Evolutionary conservation across 2,888 invertebrate genomes (phyloP).

Genomic region (Neria commutata): DNA sequence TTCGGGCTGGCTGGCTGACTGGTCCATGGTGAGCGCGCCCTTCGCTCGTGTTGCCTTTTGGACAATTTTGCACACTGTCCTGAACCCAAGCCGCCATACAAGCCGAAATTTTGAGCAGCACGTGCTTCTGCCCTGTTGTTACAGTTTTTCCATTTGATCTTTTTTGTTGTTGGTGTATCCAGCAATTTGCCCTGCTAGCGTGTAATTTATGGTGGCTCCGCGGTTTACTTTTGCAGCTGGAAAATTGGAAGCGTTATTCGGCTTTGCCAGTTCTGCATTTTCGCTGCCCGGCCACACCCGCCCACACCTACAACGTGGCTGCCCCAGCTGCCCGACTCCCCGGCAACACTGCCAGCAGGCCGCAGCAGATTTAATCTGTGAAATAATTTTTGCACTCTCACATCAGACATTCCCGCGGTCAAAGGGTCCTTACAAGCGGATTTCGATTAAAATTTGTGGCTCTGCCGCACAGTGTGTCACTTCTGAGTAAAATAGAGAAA

Average conservation of each 20-base stretch:
- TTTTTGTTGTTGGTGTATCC: background rate
- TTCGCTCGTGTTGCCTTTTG: background rate
- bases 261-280: too few species aligned
- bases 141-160: background rate
- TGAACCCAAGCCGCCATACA: too few species aligned
- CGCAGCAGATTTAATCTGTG: slow-evolving; percentile 21
- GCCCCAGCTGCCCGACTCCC: slow-evolving; percentile 9
- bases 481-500: too few species aligned
- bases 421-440: background rate
- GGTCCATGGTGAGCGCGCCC: background rate
- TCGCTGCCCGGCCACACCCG: background rate
- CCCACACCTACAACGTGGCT: too few species aligned
- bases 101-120: background rate
- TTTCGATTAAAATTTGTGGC: background rate
- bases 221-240: slow-evolving; percentile 26
- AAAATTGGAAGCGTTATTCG: slow-evolving; percentile 10
- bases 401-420: slow-evolving; percentile 4
- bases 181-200: background rate
- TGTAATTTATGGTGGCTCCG: slow-evolving; percentile 40
- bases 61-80: too few species aligned
- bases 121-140: background rate
- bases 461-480: background rate
- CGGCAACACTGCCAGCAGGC: too few species aligned
- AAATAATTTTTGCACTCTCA: slow-evolving; percentile 12
- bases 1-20: background rate